Evolutionary conservation across 2,888 invertebrate genomes (phyloP), one percentile per base, ranked within the genome.

Genomic region (Drosophila basisetae): DNA sequence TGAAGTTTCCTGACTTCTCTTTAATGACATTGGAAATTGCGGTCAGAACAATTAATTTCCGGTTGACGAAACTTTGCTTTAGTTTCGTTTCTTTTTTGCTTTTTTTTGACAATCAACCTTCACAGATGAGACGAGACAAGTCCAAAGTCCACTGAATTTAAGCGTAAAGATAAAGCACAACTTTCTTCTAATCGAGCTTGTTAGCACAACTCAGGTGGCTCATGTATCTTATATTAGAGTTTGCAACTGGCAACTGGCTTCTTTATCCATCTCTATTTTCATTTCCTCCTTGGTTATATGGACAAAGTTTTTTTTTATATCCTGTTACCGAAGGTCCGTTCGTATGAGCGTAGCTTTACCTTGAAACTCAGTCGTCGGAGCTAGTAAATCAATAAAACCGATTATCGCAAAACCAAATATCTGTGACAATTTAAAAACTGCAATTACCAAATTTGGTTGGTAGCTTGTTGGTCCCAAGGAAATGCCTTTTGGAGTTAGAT

Each of bases 31-130:
- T 90, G 80, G 80, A 90, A 90, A 91, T 89, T 91, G 87, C 80
- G 91, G 91, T 91, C 90, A 91, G 85, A 84, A 83, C 89, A 90
- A 90, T 91, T 90, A 89, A 91, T 90, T 89, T 90, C 81, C 84
- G 80, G 83, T 87, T 91, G 82, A 86, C 86, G 68, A 79, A 89
- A 89, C 87, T 84, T 89, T 80, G 59, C 71, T 76, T 82, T 73
- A 77, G 78, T 86, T 89, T 84, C 22, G 25, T 7, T 16, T 9
- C 16, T 16, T 25, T 47, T 47, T 25, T 43, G 43, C 10, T 25
- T 25, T 47, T 47, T 22, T 47, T 84, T 78, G 84, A 65, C 68
- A 77, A 71, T 64, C 71, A 43, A 30, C 59, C 47, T 58, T 56
- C 41, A 52, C 58, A 43, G 68, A 25, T 41, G 30, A 25, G 47